Evolutionary conservation across 2,113 vertebrate species (phyloP).

Genomic region (Prietella phreatophila): DNA sequence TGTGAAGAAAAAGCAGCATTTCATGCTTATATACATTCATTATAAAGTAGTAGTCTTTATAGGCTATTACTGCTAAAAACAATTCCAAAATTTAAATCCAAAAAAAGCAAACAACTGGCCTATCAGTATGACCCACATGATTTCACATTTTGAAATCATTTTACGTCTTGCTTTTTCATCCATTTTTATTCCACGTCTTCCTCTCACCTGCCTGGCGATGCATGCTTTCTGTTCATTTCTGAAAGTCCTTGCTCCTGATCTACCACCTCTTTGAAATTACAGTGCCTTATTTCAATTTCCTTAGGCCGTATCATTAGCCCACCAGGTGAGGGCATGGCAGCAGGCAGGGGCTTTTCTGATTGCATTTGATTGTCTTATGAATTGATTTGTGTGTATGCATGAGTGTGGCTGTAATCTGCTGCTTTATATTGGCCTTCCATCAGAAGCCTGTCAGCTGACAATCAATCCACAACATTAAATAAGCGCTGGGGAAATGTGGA

Average conservation of each 20-base stretch:
- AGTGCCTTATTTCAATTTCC: slow-evolving; percentile 41
- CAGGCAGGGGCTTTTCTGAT: slow-evolving; percentile 36
- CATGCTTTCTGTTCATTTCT: slow-evolving; percentile 18
- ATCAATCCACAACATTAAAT: slow-evolving; percentile 59
- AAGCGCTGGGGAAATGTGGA: slow-evolving; percentile 50
- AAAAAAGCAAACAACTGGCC: not conserved
- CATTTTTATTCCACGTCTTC: slow-evolving; percentile 11
- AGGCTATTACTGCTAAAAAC: not conserved
- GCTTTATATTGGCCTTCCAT: slow-evolving; percentile 59
- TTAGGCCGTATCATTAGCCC: slow-evolving; percentile 36
- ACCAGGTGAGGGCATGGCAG: slow-evolving; percentile 56
- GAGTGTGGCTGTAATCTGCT: slow-evolving; percentile 39
- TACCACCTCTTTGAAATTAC: slow-evolving; percentile 41
- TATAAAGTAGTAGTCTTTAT: no score
- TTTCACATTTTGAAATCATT: not conserved
- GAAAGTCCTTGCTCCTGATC: slow-evolving; percentile 37
- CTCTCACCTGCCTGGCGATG: slow-evolving; percentile 25
- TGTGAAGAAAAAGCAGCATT: not conserved
- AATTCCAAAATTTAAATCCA: not conserved
- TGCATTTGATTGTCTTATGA: slow-evolving; percentile 52
- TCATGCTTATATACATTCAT: not conserved
- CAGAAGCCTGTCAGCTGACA: slow-evolving; percentile 68
- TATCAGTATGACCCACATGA: not conserved
- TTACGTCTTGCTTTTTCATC: slow-evolving; percentile 11
- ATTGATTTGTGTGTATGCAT: slow-evolving; percentile 43